phyloP scores from a whole-genome alignment of 2,797 vertebrate genomes.

The Podargus strigoides region DNA sequence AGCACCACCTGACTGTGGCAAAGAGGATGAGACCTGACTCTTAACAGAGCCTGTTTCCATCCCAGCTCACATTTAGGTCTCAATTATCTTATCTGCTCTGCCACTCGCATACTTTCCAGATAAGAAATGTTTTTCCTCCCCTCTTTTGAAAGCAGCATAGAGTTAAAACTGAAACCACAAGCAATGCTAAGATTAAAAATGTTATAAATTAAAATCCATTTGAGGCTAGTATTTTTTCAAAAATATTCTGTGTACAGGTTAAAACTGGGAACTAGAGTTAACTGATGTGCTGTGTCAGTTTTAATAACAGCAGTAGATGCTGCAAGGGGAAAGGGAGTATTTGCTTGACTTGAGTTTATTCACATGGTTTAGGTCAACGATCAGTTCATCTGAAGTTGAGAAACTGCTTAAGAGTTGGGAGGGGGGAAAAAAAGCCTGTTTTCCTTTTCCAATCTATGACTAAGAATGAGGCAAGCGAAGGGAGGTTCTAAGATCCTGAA shows the following conservation, averaged over 20 bases:
- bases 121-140: constrained; percentile 23
- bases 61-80: constrained; percentile 61
- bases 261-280: background rate
- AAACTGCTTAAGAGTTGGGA: background rate
- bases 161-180: background rate
- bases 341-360: background rate
- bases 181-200: background rate
- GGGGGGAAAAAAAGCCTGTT: background rate
- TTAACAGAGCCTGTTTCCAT: constrained; percentile 53
- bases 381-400: constrained; percentile 32
- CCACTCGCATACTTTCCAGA: constrained; percentile 49
- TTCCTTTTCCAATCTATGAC: constrained; percentile 53
- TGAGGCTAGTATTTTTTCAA: background rate
- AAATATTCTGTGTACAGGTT: background rate
- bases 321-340: background rate
- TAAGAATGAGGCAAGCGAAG: constrained; percentile 53
- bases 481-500: constrained; percentile 58
- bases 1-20: background rate
- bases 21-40: constrained; percentile 50
- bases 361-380: background rate
- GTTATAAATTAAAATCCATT: background rate
- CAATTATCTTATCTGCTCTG: constrained; percentile 65
- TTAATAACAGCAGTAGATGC: background rate
- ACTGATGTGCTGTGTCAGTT: background rate
- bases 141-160: background rate